These are phyloP conservation scores for Hoplodrina ambigua DNA, from an alignment of 2,888 invertebrate species.

Conservation along the genomic window DNA sequence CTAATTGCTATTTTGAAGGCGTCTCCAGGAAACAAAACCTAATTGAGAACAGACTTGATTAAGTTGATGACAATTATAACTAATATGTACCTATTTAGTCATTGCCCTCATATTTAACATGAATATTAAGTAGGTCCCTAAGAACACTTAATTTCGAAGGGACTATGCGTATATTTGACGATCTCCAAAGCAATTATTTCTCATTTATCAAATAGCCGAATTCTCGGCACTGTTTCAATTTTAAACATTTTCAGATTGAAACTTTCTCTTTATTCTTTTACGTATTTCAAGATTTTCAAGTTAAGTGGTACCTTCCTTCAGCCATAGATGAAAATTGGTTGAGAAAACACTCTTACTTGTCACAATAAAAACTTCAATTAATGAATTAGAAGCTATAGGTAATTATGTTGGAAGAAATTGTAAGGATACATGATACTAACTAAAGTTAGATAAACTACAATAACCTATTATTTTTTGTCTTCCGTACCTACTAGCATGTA, in stretches of 20 bases:
- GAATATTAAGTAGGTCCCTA: conserved; percentile 11
- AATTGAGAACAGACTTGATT: background rate
- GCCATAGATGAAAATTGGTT: background rate
- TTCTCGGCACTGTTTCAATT: background rate
- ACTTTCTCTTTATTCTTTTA: background rate
- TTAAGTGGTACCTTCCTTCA: background rate
- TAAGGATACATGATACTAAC: too few relatives aligned
- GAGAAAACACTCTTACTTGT: too few relatives aligned
- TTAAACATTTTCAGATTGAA: conserved; percentile 3
- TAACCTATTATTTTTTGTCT: too few relatives aligned
- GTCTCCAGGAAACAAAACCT: background rate
- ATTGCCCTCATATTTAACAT: background rate
- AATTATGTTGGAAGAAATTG: too few relatives aligned
- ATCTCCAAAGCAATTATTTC: conserved; percentile 27
- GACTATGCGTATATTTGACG: conserved; percentile 8
- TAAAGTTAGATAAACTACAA: too few relatives aligned
- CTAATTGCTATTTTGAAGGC: background rate
- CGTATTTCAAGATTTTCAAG: background rate
- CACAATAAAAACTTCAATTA: too few relatives aligned
- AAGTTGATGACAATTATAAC: background rate
- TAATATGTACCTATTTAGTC: background rate
- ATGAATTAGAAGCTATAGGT: too few relatives aligned
- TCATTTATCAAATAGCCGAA: background rate
- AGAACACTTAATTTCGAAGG: conserved; percentile 16
- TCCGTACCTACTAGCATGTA: too few relatives aligned